Evolutionary conservation across 2,113 vertebrate genomes (phyloP).

Genomic region (Carlito syrichta): DNA sequence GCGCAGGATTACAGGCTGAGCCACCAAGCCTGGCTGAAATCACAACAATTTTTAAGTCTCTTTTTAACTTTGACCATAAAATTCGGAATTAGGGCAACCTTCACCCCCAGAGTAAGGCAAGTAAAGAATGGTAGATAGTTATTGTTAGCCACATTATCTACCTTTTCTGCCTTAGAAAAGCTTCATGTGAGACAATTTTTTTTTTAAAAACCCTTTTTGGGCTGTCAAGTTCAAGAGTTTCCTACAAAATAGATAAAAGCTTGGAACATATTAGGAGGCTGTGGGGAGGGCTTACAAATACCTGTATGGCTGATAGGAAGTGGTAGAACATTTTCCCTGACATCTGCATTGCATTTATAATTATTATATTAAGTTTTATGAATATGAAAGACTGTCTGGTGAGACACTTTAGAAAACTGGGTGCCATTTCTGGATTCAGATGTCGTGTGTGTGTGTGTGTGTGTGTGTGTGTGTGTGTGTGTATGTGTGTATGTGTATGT

Average conservation of each 20-base stretch:
- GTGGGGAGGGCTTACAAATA: neutral
- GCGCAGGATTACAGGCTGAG: no score
- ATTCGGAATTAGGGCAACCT: neutral
- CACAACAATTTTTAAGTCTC: neutral
- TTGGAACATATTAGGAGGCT: neutral
- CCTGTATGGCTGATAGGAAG: neutral
- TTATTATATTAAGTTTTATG: constrained; percentile 14
- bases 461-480: no score
- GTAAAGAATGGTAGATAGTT: neutral
- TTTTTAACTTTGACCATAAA: neutral
- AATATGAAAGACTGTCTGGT: neutral
- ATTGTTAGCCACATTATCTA: neutral
- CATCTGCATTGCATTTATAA: neutral
- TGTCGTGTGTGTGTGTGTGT: neutral
- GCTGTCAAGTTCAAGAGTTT: neutral
- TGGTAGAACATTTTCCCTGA: neutral
- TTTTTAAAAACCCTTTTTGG: neutral
- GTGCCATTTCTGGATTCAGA: constrained; percentile 27
- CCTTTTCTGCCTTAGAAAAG: neutral
- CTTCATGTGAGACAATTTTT: no score
- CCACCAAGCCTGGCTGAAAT: no score
- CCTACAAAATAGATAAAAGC: neutral
- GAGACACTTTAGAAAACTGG: constrained; percentile 42
- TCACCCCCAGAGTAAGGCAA: neutral
- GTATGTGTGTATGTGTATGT: no score